Base-by-base conservation (phyloP, 2,113 vertebrate genomes). In the Lipophrys pholis region DNA sequence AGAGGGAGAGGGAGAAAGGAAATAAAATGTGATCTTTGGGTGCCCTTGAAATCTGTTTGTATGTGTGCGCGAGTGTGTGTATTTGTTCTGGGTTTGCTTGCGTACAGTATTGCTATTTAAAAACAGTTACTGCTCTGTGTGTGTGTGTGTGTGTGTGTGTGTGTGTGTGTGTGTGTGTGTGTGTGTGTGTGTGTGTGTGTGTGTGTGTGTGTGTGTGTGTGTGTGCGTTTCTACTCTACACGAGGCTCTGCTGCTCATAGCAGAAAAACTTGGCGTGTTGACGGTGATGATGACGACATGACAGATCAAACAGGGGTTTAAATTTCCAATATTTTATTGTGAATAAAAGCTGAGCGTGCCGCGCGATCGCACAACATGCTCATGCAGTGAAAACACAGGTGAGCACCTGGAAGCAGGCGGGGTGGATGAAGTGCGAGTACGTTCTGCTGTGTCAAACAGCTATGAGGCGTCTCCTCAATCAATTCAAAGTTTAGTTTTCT, bases 301-400 rank as follows among this genome's bases (percentile, higher is more conserved):
- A 69, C 81, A 70, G 55, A 51, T 69, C 46, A 73, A 10, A 64
- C 39, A 8, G 10, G 12, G 50, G 64, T 81, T 87, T 86, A 72
- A 79, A 72, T 86, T 89, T 85, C 77, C 81, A 70, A 17, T 88
- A 84, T 86, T 89, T 90, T 81, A 75, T 81, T 45, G 38, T 84
- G 88, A 90, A 89, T 82, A 77, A 4, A 50, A 50, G 73, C 82
- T 68, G 3, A 11, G 9, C 36, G 53, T 74, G 76, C 60, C 56
- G 51, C 21, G 52, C 16, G 40, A 64, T 71, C 3, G 36, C 45
- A 35, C 48, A 51, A 30, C 21, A 40, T 21, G 15, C 42, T 77
- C 15, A 6, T 42, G 50, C 58, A 85, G 73, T 52, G 67, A 81
- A 90, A 88, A 81, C 79, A 73, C 21, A 83, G 61, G 46, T 46